Percentiles rank a stretch among this genome's conserved stretches.
Conservation (phyloP, 2,888 invertebrate genomes). For the Pecten maximus region DNA sequence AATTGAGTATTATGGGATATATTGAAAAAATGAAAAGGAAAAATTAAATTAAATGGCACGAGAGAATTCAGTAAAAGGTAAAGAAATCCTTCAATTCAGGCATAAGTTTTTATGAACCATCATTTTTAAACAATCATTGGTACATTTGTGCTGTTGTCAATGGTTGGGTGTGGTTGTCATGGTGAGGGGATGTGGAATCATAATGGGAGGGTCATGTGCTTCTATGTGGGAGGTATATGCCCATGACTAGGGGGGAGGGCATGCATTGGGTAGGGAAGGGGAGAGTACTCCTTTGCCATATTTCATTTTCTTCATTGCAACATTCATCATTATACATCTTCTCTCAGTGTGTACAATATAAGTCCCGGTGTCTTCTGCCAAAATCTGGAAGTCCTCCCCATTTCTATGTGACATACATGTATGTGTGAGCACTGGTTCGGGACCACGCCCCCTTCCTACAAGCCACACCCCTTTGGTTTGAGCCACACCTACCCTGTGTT, state of each 20-base stretch:
- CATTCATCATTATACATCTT: not conserved
- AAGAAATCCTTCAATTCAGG: too few relatives aligned
- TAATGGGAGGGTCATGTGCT: not conserved
- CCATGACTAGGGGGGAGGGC: not conserved
- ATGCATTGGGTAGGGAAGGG: not conserved
- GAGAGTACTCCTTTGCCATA: not conserved
- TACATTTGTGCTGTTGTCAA: not conserved
- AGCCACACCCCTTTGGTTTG: not conserved
- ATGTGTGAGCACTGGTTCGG: not conserved
- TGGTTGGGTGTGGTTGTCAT: not conserved
- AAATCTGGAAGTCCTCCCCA: not conserved
- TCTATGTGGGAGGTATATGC: not conserved
- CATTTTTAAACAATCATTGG: too few relatives aligned
- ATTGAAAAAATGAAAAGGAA: too few relatives aligned
- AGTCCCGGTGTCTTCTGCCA: not conserved
- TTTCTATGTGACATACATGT: too few relatives aligned
- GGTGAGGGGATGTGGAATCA: not conserved
- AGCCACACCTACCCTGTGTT: slow-evolving; percentile 1
- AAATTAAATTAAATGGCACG: too few relatives aligned
- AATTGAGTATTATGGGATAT: too few relatives aligned
- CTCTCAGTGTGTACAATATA: not conserved
- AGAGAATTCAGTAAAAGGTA: too few relatives aligned
- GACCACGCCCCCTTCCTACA: not conserved
- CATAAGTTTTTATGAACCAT: too few relatives aligned
- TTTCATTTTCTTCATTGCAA: not conserved